Percentiles rank a stretch among this genome's conserved stretches.
Evolutionary conservation across 2,888 invertebrate genomes (phyloP).

Genomic region (Chromoteleia sp.): DNA sequence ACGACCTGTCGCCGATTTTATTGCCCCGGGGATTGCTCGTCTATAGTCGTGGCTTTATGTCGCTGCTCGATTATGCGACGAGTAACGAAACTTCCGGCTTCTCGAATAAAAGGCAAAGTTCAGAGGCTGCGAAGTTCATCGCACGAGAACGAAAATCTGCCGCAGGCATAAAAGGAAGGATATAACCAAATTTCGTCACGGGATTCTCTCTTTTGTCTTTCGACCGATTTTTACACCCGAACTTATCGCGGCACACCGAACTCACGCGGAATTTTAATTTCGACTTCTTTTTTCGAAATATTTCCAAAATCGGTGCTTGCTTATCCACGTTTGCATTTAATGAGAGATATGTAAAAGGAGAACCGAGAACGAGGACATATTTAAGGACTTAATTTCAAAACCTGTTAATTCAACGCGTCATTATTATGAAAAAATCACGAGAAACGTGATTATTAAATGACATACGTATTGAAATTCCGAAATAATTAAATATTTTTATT

Average conservation of each 20-base stretch:
- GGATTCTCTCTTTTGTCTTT: conserved; percentile 41
- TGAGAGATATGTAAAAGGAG: too few species aligned
- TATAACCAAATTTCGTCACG: conserved; percentile 44
- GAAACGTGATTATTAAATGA: too few species aligned
- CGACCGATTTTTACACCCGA: conserved; percentile 39
- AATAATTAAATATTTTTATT: too few species aligned
- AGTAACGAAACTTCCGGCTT: conserved; percentile 75
- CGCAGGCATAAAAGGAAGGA: conserved; percentile 39
- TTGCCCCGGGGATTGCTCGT: conserved; percentile 78
- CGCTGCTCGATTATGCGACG: conserved; percentile 75
- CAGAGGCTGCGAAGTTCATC: conserved; percentile 68
- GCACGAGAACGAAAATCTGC: conserved; percentile 63
- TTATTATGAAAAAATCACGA: too few species aligned
- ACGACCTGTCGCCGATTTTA: conserved; percentile 82
- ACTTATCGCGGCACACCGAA: conserved; percentile 5
- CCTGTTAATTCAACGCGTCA: too few species aligned
- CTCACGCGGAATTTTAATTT: conserved; percentile 35
- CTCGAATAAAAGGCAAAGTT: conserved; percentile 71
- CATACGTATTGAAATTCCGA: too few species aligned
- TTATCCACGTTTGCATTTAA: background rate
- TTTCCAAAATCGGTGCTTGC: background rate
- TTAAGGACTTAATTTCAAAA: too few species aligned
- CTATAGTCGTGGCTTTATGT: conserved; percentile 75
- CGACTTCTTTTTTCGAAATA: background rate
- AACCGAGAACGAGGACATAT: too few species aligned